Conservation (phyloP, 2,888 invertebrate species). For the Vandiemenella viatica region DNA sequence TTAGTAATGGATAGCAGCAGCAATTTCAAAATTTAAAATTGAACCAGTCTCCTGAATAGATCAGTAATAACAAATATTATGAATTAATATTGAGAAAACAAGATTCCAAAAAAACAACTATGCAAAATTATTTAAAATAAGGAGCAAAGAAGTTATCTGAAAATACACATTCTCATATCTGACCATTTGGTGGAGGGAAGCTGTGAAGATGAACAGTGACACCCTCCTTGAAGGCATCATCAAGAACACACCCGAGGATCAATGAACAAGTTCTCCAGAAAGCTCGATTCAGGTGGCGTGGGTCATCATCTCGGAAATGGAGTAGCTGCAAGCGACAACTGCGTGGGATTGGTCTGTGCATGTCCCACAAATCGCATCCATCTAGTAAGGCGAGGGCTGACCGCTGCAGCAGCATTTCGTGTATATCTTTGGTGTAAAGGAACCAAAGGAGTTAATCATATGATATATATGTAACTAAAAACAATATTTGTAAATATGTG, state of each 20-base stretch:
- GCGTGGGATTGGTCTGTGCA: conserved; percentile 66
- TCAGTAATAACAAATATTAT: too few relatives aligned
- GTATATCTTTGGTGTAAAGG: conserved; percentile 10
- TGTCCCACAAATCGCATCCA: conserved; percentile 70
- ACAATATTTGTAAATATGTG: background rate
- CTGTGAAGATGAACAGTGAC: conserved; percentile 68
- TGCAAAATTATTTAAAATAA: too few relatives aligned
- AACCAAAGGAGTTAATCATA: too few relatives aligned
- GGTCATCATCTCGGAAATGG: conserved; percentile 46
- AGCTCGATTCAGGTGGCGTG: conserved; percentile 51
- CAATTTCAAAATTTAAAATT: too few relatives aligned
- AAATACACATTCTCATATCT: too few relatives aligned
- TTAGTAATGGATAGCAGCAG: too few relatives aligned
- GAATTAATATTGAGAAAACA: too few relatives aligned
- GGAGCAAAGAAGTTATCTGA: too few relatives aligned
- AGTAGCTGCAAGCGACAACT: conserved; percentile 44
- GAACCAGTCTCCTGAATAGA: too few relatives aligned
- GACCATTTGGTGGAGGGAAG: conserved; percentile 78
- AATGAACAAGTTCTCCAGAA: conserved; percentile 92
- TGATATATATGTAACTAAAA: conserved; percentile 5
- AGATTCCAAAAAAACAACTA: too few relatives aligned
- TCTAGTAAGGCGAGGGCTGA: conserved; percentile 71
- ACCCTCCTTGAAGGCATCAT: conserved; percentile 63
- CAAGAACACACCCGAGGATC: conserved; percentile 65
- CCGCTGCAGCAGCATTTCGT: conserved; percentile 47